phyloP scores from a whole-genome alignment of 2,888 invertebrate genomes.

The Salticus scenicus region DNA sequence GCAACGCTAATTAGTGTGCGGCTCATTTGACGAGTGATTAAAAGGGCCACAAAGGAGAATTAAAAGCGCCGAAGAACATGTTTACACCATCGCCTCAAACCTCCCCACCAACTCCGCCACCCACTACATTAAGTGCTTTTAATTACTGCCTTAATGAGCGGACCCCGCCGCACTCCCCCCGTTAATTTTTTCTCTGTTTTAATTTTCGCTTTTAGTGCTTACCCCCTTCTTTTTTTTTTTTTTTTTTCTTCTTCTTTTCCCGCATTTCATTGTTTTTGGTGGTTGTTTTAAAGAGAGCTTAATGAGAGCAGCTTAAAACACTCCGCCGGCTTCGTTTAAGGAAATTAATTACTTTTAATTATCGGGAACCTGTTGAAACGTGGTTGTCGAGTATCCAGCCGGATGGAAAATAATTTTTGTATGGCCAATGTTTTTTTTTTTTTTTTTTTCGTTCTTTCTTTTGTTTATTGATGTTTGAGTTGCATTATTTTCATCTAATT shows the following conservation, averaged over 20 bases:
- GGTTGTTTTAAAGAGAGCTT: conserved; percentile 61
- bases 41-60: conserved; percentile 63
- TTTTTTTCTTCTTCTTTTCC: conserved; percentile 21
- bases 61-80: conserved; percentile 66
- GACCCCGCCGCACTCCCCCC: conserved; percentile 10
- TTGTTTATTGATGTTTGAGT: no score
- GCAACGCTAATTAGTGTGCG: conserved; percentile 57
- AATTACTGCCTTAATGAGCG: conserved; percentile 67
- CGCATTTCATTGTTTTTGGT: conserved; percentile 63
- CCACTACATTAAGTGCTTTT: conserved; percentile 67
- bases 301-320: conserved; percentile 65
- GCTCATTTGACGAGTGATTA: conserved; percentile 67
- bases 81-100: conserved; percentile 63
- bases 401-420: conserved; percentile 2
- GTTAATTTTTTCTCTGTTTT: conserved; percentile 19
- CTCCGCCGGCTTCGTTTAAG: conserved; percentile 62
- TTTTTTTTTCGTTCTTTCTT: not conserved
- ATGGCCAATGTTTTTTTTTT: not conserved
- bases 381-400: conserved; percentile 1
- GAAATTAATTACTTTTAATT: conserved; percentile 70
- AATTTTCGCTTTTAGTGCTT: conserved; percentile 22
- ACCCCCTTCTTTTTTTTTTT: conserved; percentile 1
- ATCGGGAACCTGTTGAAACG: conserved; percentile 65
- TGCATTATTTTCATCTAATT: no score
- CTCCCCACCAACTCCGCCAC: conserved; percentile 15